These are phyloP conservation scores for Tinea trinotella DNA, from an alignment of 2,888 invertebrate species.

Conservation along the genomic window DNA sequence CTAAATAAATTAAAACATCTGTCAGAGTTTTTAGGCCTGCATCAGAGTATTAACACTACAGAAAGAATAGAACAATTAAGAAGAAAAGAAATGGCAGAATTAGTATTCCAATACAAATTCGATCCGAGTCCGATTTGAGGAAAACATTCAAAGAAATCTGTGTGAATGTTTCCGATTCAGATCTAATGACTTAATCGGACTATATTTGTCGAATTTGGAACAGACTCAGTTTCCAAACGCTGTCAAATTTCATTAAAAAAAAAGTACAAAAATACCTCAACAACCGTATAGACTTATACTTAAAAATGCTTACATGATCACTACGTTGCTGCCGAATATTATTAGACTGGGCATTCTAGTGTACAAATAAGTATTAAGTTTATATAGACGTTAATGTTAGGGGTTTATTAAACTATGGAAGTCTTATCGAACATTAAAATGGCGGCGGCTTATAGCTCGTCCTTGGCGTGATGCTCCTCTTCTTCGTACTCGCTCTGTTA, in stretches of 20 bases:
- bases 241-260: too few relatives aligned
- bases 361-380: conserved; percentile 35
- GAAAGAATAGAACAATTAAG: background rate
- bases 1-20: background rate
- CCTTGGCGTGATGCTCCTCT: conserved; percentile 80
- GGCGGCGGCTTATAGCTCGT: conserved; percentile 79
- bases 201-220: too few relatives aligned
- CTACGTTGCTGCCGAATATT: background rate
- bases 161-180: too few relatives aligned
- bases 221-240: too few relatives aligned
- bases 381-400: conserved; percentile 32
- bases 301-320: background rate
- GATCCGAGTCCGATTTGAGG: too few relatives aligned
- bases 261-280: conserved; percentile 5
- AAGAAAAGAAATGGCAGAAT: background rate
- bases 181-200: too few relatives aligned
- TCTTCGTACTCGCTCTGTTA: conserved; percentile 77
- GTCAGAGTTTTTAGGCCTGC: background rate
- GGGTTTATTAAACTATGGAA: conserved; percentile 60
- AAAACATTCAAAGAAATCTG: too few relatives aligned
- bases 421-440: conserved; percentile 38
- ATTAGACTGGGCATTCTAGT: background rate
- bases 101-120: too few relatives aligned
- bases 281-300: conserved; percentile 1
- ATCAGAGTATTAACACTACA: background rate